Evolutionary conservation across 2,888 invertebrate species (phyloP), one percentile per base, ranked within the genome.

Genomic region (Drosophila meridionalis): DNA sequence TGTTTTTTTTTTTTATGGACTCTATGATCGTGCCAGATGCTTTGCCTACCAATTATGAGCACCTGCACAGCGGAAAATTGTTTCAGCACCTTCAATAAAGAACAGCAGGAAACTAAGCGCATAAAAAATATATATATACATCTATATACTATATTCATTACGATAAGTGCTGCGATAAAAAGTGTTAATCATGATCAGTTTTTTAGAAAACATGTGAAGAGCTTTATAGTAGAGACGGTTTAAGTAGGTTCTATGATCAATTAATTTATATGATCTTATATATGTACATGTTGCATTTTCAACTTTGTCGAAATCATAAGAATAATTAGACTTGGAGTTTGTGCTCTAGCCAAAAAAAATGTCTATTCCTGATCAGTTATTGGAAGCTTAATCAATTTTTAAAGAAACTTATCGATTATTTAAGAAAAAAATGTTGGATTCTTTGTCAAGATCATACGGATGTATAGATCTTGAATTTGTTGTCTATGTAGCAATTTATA

Each of bases 111-210:
- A 73, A 62, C 36, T 28, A 28, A 2, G n/a, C 50, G 3, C 11
- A n/a, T 20, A 47, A 28, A 52, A 20, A 20, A n/a, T 28, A 43
- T 20, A 11, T 34, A 34, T 47, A 14, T 2, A 6, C 4, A 40
- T 40, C 7, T 4, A 48, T 14, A 30, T 8, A n/a, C 48, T 36
- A 34, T 52, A 52, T 65, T 42, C 60, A 63, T 70, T 57, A 76
- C 69, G 68, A 79, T 82, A 79, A 77, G 58, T 63, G 50, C 30
- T 50, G 32, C 61, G 40, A 73, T 73, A 64, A 62, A 53, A 64
- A 38, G n/a, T 53, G 62, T 70, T 59, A 79, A 73, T 70, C 57
- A 45, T 67, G 80, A 66, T 74, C 73, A 70, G 60, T 67, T 52
- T 34, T 11, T 52, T 34, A 11, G 32, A n/a, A 34, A 14, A 30